A percentile compares a stretch with the other conserved stretches of the same genome.
phyloP scores from a whole-genome alignment of 2,797 vertebrate genomes.

The Synaphobranchus kaupii region DNA sequence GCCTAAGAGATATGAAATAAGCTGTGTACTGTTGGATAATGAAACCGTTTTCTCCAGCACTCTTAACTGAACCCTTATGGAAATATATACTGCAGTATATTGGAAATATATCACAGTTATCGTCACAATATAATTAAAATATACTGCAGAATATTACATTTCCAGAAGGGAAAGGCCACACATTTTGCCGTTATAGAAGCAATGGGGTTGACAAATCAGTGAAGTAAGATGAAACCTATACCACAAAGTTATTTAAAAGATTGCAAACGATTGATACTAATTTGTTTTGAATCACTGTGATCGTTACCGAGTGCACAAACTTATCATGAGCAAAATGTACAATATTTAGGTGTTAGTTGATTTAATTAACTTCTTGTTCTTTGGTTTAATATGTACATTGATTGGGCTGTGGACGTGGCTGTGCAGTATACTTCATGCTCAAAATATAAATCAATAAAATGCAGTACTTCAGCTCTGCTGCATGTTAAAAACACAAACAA shows the following conservation, averaged over 20 bases:
- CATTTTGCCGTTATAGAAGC: too few relatives aligned
- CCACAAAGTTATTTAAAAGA: too few relatives aligned
- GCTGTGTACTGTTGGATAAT: background rate
- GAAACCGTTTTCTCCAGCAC: background rate
- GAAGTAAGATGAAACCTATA: background rate
- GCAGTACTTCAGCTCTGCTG: background rate
- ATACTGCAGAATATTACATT: too few relatives aligned
- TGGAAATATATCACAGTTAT: too few relatives aligned
- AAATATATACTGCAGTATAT: too few relatives aligned
- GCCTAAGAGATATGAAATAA: background rate
- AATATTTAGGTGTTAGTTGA: background rate
- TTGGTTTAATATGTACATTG: background rate
- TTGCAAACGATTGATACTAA: too few relatives aligned
- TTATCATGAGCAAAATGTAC: background rate
- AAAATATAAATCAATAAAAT: background rate
- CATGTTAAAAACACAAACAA: background rate
- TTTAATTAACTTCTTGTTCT: background rate
- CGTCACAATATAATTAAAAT: too few relatives aligned
- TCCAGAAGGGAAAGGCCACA: too few relatives aligned
- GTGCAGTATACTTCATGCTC: background rate
- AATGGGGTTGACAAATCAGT: background rate
- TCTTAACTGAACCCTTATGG: background rate
- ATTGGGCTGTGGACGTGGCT: background rate
- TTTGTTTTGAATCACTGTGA: background rate
- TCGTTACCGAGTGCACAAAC: background rate